Evolutionary conservation across 2,113 vertebrate genomes (phyloP).

Genomic region (Myotis lucifugus): DNA sequence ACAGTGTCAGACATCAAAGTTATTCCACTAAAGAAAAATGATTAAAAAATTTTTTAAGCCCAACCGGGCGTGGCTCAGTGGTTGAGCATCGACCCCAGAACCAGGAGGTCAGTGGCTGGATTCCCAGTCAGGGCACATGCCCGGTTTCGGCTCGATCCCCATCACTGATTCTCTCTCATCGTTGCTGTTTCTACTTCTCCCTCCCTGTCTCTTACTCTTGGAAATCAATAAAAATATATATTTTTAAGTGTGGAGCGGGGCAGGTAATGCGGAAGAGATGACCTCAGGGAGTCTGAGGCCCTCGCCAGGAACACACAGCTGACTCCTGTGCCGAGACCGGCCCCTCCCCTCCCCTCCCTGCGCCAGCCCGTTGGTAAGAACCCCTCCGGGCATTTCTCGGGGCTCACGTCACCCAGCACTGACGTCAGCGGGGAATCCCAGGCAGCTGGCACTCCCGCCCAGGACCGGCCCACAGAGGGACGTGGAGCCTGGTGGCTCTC

Average conservation of each 20-base stretch:
- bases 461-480: background rate
- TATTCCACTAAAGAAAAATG: background rate
- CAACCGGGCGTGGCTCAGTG: too few relatives aligned
- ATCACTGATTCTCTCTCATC: too few relatives aligned
- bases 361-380: background rate
- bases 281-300: background rate
- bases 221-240: too few relatives aligned
- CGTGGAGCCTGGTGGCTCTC: background rate
- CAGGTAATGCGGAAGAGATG: background rate
- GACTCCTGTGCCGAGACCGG: background rate
- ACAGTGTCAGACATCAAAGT: background rate
- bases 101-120: too few relatives aligned
- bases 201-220: too few relatives aligned
- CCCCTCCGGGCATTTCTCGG: conserved; percentile 12
- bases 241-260: background rate
- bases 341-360: background rate
- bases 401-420: background rate
- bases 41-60: too few relatives aligned
- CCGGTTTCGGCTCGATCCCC: too few relatives aligned
- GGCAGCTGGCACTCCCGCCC: background rate
- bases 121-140: too few relatives aligned
- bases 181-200: too few relatives aligned
- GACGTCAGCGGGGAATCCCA: conserved; percentile 11
- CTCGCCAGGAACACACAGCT: background rate
- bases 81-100: too few relatives aligned